phyloP scores from a whole-genome alignment of 2,797 vertebrate genomes.

The Onychomys leucogaster region DNA sequence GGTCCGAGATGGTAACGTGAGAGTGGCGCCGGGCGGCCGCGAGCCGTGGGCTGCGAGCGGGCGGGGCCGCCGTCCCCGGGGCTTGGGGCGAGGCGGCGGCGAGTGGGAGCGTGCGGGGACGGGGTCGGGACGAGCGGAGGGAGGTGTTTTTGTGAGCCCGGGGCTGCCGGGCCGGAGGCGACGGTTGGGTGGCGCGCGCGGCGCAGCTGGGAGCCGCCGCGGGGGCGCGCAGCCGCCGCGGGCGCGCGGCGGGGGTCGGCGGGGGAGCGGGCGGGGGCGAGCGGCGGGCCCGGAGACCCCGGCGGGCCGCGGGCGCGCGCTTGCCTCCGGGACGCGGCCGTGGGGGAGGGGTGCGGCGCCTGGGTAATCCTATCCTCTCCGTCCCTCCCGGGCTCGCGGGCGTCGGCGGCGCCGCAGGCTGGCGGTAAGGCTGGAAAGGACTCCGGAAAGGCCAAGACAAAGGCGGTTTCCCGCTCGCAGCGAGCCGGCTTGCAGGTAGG shows the following conservation, averaged over 20 bases:
- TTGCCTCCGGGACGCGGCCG: background rate
- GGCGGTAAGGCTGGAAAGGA: conserved; percentile 99
- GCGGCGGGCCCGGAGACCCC: conserved; percentile 61
- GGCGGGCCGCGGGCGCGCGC: background rate
- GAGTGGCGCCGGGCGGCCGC: background rate
- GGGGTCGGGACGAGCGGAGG: conserved; percentile 10
- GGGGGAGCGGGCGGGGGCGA: conserved; percentile 59
- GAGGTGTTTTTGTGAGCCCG: conserved; percentile 22
- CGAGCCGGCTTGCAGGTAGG: conserved; percentile 97
- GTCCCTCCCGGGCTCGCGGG: conserved; percentile 65
- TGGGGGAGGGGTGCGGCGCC: conserved; percentile 72
- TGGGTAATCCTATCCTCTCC: conserved; percentile 70
- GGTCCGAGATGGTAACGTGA: conserved; percentile 31
- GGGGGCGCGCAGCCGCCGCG: conserved; percentile 44
- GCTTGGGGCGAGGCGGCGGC: conserved; percentile 60
- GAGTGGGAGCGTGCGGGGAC: conserved; percentile 72
- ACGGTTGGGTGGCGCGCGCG: conserved; percentile 67
- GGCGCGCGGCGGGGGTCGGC: conserved; percentile 55
- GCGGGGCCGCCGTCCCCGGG: conserved; percentile 24
- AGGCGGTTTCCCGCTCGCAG: conserved; percentile 98
- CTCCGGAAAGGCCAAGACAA: conserved; percentile 98
- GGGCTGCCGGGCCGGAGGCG: conserved; percentile 7
- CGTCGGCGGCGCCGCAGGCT: conserved; percentile 89
- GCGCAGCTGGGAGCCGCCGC: conserved; percentile 4
- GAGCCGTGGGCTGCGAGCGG: background rate